Conservation (phyloP, 2,113 vertebrate genomes). For the Phoxinus phoxinus region DNA sequence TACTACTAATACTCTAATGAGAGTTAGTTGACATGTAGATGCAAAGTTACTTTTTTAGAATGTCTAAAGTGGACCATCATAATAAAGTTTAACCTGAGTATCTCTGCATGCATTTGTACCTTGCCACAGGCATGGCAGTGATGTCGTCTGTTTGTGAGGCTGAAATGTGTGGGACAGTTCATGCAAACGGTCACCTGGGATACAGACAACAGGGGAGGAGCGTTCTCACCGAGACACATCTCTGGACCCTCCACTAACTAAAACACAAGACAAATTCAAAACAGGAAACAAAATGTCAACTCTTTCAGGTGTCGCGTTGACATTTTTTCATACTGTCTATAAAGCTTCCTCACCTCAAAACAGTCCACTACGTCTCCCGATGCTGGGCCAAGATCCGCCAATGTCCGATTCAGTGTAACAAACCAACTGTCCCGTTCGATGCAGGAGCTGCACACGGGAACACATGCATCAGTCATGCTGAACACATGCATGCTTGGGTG, state of each 20-base stretch:
- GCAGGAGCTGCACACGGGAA: conserved; percentile 68
- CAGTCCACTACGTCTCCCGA: conserved; percentile 2
- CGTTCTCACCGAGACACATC: conserved; percentile 83
- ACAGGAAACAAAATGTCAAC: conserved; percentile 9
- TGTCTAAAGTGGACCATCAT: no score
- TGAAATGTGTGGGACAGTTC: conserved; percentile 95
- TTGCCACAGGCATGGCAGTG: conserved; percentile 97
- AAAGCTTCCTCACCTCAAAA: conserved; percentile 41
- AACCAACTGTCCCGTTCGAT: conserved; percentile 94
- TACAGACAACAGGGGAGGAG: conserved; percentile 88
- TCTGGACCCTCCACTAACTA: conserved; percentile 31
- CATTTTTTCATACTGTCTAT: not conserved
- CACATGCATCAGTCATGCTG: not conserved
- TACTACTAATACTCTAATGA: no score
- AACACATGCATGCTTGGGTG: not conserved
- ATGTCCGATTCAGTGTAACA: conserved; percentile 83
- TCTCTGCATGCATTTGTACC: conserved; percentile 71
- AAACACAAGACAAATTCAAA: conserved; percentile 1
- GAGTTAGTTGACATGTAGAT: no score
- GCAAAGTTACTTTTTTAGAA: no score
- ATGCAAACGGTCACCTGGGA: conserved; percentile 96
- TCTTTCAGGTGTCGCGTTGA: conserved; percentile 1
- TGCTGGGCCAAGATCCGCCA: conserved; percentile 75
- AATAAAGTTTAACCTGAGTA: not conserved
- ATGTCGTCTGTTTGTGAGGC: conserved; percentile 89